phyloP scores from a whole-genome alignment of 2,888 invertebrate species.

The Adela reaumurella region DNA sequence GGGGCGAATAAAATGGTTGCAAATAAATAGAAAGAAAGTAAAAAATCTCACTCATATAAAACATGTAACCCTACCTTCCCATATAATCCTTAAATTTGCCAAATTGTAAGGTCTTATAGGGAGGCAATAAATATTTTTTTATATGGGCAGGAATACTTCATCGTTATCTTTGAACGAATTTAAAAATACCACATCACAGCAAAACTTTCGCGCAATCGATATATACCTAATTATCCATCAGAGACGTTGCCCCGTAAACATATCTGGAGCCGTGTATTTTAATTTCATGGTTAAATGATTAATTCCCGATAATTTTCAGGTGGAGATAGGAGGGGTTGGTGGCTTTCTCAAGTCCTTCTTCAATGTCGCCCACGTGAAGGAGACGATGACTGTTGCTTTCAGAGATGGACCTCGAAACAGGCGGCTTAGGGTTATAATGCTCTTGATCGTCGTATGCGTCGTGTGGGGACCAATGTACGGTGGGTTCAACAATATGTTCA shows the following conservation, averaged over 20 bases:
- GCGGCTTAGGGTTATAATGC: conserved; percentile 43
- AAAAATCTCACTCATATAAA: too few relatives aligned
- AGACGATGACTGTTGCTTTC: conserved; percentile 53
- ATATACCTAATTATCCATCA: neutral
- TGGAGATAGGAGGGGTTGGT: conserved; percentile 42
- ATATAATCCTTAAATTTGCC: too few relatives aligned
- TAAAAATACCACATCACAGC: neutral
- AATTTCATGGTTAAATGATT: conserved; percentile 1
- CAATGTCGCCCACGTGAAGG: conserved; percentile 44
- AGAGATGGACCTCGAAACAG: conserved; percentile 42
- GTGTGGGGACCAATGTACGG: conserved; percentile 55
- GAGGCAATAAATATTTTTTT: neutral
- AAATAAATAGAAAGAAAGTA: too few relatives aligned
- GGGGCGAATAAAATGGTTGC: too few relatives aligned
- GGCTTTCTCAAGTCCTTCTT: conserved; percentile 49
- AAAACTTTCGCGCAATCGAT: neutral
- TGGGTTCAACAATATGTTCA: too few relatives aligned
- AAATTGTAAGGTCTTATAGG: too few relatives aligned
- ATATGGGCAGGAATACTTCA: too few relatives aligned
- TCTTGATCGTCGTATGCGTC: conserved; percentile 52
- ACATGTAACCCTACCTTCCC: too few relatives aligned
- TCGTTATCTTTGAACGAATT: too few relatives aligned
- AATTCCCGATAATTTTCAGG: too few relatives aligned
- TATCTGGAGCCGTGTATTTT: conserved; percentile 1
- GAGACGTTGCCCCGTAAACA: neutral